Evolutionary conservation across 2,888 invertebrate species (phyloP).

Genomic region (Drosophila paranaensis): DNA sequence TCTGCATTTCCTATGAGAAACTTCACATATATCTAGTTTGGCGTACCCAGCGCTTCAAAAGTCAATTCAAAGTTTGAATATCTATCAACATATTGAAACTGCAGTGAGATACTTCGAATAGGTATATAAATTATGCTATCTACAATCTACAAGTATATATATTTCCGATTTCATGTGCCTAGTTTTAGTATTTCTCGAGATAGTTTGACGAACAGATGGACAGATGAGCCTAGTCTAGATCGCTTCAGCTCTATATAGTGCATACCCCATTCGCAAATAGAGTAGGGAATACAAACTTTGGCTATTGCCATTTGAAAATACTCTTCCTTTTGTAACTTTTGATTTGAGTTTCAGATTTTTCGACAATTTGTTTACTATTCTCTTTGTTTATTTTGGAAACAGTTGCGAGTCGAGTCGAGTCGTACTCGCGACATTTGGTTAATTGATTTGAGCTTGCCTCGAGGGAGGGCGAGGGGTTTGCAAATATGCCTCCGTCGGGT

Average conservation of each 20-base stretch:
- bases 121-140: neutral
- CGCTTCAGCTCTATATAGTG: neutral
- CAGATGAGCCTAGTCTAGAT: neutral
- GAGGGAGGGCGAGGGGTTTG: conserved; percentile 1
- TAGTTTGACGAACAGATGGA: neutral
- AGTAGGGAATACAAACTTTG: neutral
- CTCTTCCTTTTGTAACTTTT: conserved; percentile 14
- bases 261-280: neutral
- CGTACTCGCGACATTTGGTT: conserved; percentile 77
- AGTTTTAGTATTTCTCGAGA: neutral
- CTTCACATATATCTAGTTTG: neutral
- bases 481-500: conserved; percentile 10
- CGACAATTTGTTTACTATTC: conserved; percentile 37
- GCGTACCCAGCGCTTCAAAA: neutral
- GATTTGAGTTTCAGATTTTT: conserved; percentile 25
- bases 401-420: conserved; percentile 64
- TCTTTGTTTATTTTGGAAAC: conserved; percentile 49
- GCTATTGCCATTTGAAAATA: conserved; percentile 29
- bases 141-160: neutral
- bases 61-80: no score
- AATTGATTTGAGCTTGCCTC: conserved; percentile 67
- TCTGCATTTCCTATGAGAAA: neutral
- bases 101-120: neutral
- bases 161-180: neutral
- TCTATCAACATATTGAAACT: neutral